Conservation (phyloP, 2,888 invertebrate genomes). For the Ashinkailepas kermadecensis region DNA sequence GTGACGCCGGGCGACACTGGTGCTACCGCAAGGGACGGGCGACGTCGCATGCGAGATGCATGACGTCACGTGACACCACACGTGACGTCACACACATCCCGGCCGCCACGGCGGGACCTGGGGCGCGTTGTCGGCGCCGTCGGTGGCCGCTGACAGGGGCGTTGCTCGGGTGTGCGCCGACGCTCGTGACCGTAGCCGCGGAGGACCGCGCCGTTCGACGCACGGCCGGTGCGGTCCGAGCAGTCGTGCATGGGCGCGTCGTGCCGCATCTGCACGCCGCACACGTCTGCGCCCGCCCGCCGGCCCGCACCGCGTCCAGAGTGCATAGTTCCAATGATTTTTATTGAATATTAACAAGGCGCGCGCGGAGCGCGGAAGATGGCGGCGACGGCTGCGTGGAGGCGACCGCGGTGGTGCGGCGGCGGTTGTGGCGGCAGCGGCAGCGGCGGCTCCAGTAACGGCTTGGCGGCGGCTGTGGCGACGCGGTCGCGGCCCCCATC, state of each 20-base stretch:
- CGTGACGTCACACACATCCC: no score
- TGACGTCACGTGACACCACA: no score
- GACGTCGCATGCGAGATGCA: no score
- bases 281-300: neutral
- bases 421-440: neutral
- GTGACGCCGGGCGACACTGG: no score
- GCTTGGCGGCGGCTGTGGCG: neutral
- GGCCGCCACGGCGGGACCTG: no score
- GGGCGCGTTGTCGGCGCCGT: neutral
- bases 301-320: neutral
- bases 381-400: neutral
- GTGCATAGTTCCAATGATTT: slow-evolving; percentile 9
- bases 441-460: neutral
- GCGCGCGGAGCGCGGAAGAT: neutral
- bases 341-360: slow-evolving; percentile 19
- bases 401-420: neutral
- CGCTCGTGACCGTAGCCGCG: neutral
- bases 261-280: neutral
- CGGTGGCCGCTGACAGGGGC: neutral
- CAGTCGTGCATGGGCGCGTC: neutral
- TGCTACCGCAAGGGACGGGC: no score
- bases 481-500: no score
- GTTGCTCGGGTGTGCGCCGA: neutral
- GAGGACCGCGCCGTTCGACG: no score
- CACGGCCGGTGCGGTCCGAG: neutral